Conservation (phyloP, 2,888 invertebrate genomes). For the Sinopyrophorus schimmeli region DNA sequence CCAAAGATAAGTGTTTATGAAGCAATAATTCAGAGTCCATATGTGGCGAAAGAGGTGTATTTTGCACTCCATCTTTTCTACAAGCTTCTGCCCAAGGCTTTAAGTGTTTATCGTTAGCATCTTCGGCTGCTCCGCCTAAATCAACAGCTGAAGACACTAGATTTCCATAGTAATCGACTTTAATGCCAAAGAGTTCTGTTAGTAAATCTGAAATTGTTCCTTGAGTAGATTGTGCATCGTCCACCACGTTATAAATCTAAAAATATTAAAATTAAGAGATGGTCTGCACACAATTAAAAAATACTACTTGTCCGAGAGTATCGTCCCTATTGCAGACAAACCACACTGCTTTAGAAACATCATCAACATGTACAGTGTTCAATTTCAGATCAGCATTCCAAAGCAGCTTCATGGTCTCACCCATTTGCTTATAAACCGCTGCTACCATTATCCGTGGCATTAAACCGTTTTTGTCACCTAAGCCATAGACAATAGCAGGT, state of each 20-base stretch:
- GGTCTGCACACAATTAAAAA: not conserved
- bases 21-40: slow-evolving; percentile 81
- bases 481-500: slow-evolving; percentile 85
- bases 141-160: slow-evolving; percentile 81
- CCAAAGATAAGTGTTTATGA: slow-evolving; percentile 77
- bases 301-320: slow-evolving; percentile 46
- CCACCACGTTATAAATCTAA: slow-evolving; percentile 81
- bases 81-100: slow-evolving; percentile 91
- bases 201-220: slow-evolving; percentile 80
- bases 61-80: slow-evolving; percentile 70
- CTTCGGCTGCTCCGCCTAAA: slow-evolving; percentile 79
- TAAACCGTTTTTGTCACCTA: slow-evolving; percentile 80
- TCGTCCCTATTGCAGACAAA: slow-evolving; percentile 58
- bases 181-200: slow-evolving; percentile 81
- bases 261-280: no score
- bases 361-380: slow-evolving; percentile 86
- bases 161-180: slow-evolving; percentile 85
- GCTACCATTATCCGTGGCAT: slow-evolving; percentile 85
- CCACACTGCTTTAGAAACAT: slow-evolving; percentile 84
- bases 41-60: slow-evolving; percentile 88
- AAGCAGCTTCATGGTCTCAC: slow-evolving; percentile 88
- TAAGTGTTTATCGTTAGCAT: slow-evolving; percentile 92
- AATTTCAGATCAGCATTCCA: slow-evolving; percentile 84
- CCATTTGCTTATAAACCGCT: slow-evolving; percentile 83
- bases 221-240: slow-evolving; percentile 81